These are phyloP conservation scores for Siniperca undulata DNA, from an alignment of 2,797 vertebrate genomes.

Conservation along the genomic window DNA sequence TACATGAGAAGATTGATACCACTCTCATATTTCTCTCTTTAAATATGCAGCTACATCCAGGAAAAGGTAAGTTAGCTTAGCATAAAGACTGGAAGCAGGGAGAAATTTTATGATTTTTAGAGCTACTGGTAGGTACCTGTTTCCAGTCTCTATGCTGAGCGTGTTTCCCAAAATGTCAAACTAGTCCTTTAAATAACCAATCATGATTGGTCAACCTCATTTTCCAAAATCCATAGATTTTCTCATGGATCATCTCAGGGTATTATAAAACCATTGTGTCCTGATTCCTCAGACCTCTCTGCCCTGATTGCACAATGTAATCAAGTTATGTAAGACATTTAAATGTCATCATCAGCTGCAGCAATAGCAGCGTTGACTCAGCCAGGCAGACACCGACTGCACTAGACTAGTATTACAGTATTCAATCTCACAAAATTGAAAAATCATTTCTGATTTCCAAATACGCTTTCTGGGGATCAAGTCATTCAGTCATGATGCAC, in stretches of 20 bases:
- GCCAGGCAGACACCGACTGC: conserved; percentile 56
- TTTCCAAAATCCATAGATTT: conserved; percentile 56
- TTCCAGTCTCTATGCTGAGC: not conserved
- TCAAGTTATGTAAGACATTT: conserved; percentile 79
- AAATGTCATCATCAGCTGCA: conserved; percentile 70
- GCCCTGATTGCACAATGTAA: conserved; percentile 80
- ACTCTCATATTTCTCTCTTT: not conserved
- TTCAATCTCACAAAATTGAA: conserved; percentile 62
- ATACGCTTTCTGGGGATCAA: conserved; percentile 46
- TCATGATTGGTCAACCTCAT: conserved; percentile 39
- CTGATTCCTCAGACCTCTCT: conserved; percentile 71
- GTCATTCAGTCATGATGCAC: conserved; percentile 52
- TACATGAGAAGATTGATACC: not conserved
- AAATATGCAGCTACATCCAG: not conserved
- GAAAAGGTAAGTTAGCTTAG: not conserved
- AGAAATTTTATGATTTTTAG: not conserved
- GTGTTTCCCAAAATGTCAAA: conserved; percentile 7
- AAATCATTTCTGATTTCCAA: conserved; percentile 63
- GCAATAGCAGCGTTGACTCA: conserved; percentile 61
- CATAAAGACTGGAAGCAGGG: not conserved
- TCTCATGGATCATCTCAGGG: conserved; percentile 46
- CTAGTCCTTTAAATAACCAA: conserved; percentile 34
- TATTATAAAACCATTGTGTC: conserved; percentile 78
- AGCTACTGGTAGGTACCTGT: not conserved
- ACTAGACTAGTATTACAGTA: conserved; percentile 40